These are phyloP conservation scores for Oreonectes daqikongensis DNA, from an alignment of 2,797 vertebrate genomes.

Conservation along the genomic window DNA sequence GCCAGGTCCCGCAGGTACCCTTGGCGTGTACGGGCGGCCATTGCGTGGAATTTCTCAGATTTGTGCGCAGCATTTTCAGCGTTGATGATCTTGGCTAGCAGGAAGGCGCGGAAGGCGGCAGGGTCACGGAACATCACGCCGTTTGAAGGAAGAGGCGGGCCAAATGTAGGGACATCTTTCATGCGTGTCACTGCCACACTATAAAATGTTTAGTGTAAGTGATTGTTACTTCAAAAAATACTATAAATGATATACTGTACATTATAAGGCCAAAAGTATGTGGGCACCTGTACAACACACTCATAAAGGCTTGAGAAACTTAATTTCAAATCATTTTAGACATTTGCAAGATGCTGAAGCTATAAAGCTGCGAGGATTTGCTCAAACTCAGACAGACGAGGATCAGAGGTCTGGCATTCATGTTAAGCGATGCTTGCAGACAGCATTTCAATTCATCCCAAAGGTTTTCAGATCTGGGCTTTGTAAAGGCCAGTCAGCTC, in stretches of 20 bases:
- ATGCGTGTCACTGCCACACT: conserved; percentile 94
- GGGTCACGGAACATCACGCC: conserved; percentile 84
- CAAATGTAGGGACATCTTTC: conserved; percentile 93
- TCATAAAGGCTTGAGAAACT: too few relatives aligned
- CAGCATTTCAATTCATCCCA: neutral
- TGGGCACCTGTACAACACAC: neutral
- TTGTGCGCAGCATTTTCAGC: conserved; percentile 92
- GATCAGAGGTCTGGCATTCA: neutral
- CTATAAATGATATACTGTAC: neutral
- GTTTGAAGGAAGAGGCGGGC: conserved; percentile 84
- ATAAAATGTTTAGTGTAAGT: conserved; percentile 5
- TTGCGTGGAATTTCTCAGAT: conserved; percentile 92
- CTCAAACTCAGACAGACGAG: neutral
- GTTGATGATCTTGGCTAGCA: conserved; percentile 92
- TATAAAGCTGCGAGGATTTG: neutral
- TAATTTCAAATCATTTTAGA: neutral
- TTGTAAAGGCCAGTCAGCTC: neutral
- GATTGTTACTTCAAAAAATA: neutral
- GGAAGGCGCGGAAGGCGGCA: conserved; percentile 86
- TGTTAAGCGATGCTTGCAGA: neutral
- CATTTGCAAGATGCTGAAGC: neutral
- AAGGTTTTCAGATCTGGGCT: neutral
- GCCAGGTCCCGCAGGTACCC: conserved; percentile 93
- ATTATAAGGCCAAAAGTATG: neutral
- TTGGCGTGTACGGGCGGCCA: conserved; percentile 91